Evolutionary conservation across 64 coral and sea anemone species (phyloP), one percentile per base, ranked within the genome.

Genomic region (Hydrozoanthus tunicans): DNA sequence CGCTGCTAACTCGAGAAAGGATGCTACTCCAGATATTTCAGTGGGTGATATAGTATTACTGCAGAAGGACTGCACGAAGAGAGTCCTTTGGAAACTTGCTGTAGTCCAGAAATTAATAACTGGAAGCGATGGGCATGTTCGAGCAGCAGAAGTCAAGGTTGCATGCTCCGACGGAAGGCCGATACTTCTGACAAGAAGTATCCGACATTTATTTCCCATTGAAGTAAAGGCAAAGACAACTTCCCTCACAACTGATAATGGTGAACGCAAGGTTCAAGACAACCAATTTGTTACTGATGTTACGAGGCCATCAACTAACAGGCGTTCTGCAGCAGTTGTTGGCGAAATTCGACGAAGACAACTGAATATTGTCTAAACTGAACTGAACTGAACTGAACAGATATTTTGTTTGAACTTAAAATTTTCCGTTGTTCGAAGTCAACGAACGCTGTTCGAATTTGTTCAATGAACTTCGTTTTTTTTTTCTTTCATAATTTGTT

Each of bases 81-180:
- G 86, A 32, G 57, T 96, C 51, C 62, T 83, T 13, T 91, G 78
- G 74, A 92, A 96, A 70, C 62, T 96, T 12, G 76, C 81, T 6
- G 12, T 69, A 8, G 94, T 90, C 53, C 62, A 85, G 71, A 89
- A 61, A 53, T 59, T 93, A n/a, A 81, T 65, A 64, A 56, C 86
- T 43, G 88, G 91, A 8, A 70, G 9, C 52, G 66, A 80, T 75
- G 82, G 86, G 25, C 26, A 91, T 58, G 62, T 91, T 55, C 91
- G 92, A 80, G 91, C 91, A 77, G 91, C 82, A 32, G 74, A 89
- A 11, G 82, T 96, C 25, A 86, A 75, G 74, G 94, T 93, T 24
- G 80, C 70, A 24, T 86, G 81, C 64, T 93, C 88, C 79, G 91
- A 92, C 12, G 56, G 56, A 20, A 57, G 74, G 8, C 70, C 85